Evolutionary conservation across 1,140 invertebrate genomes (phyloP).

Genomic region (Pectinophora gossypiella): DNA sequence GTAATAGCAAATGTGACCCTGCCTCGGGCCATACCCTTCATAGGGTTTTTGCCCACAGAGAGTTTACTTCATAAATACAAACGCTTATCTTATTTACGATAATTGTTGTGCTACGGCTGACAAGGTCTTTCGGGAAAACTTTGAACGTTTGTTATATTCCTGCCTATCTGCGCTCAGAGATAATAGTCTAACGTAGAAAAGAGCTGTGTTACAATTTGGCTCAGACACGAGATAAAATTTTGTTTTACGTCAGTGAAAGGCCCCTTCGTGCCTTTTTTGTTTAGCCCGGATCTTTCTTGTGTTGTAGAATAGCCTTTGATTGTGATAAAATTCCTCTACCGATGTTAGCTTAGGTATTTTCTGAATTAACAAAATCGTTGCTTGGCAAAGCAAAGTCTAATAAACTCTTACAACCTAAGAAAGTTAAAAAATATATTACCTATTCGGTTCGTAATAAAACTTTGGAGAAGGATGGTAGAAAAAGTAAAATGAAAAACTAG

Average conservation of each 20-base stretch:
- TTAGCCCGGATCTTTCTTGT: not conserved
- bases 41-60: constrained; percentile 24
- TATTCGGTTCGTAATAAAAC: too few relatives aligned
- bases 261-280: not conserved
- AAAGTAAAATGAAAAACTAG: too few relatives aligned
- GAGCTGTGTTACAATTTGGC: not conserved
- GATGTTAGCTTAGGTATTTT: too few relatives aligned
- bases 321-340: too few relatives aligned
- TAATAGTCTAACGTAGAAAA: not conserved
- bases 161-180: not conserved
- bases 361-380: too few relatives aligned
- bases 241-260: not conserved
- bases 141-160: constrained; percentile 23
- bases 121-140: constrained; percentile 26
- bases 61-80: constrained; percentile 26
- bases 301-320: too few relatives aligned
- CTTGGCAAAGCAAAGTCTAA: too few relatives aligned
- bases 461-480: too few relatives aligned
- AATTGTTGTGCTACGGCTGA: constrained; percentile 25
- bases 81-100: constrained; percentile 46
- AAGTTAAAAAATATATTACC: too few relatives aligned
- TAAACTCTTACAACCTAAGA: too few relatives aligned
- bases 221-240: not conserved
- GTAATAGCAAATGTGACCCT: constrained; percentile 20
- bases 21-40: constrained; percentile 16